Conservation (phyloP, 2,113 vertebrate genomes). For the Bubo bubo region DNA sequence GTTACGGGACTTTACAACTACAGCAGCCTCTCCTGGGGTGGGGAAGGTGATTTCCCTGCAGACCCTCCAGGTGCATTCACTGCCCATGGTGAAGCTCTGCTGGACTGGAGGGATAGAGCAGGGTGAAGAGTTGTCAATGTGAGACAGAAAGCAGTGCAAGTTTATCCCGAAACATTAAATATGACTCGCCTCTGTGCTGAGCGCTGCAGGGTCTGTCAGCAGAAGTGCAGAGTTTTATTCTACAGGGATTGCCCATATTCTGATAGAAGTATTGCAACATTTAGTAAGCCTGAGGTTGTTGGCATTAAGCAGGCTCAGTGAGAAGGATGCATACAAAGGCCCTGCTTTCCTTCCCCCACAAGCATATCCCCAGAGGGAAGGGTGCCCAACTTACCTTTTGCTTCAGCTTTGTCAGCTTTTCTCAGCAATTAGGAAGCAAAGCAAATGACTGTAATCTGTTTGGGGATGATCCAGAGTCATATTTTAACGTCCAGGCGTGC, state of each 20-base stretch:
- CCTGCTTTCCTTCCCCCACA: neutral
- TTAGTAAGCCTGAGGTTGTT: neutral
- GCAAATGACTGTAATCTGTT: neutral
- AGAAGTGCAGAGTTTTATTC: neutral
- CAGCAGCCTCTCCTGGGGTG: neutral
- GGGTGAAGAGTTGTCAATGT: neutral
- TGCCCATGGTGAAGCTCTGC: neutral
- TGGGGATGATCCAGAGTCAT: neutral
- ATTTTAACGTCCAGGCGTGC: neutral
- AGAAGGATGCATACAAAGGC: neutral
- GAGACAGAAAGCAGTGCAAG: neutral
- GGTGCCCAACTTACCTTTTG: neutral
- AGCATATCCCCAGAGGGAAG: neutral
- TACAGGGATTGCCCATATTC: neutral
- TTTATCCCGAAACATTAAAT: neutral
- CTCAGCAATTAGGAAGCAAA: conserved; percentile 16
- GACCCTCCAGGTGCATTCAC: neutral
- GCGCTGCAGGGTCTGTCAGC: neutral
- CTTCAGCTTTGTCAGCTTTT: conserved; percentile 18
- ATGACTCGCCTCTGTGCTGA: fast-evolving
- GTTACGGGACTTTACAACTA: neutral
- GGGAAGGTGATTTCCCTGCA: neutral
- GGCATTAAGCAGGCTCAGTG: neutral
- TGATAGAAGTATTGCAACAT: neutral
- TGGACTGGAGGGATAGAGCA: neutral